Evolutionary conservation across 2,888 invertebrate species (phyloP).

Genomic region (Leptinotarsa haldemani): DNA sequence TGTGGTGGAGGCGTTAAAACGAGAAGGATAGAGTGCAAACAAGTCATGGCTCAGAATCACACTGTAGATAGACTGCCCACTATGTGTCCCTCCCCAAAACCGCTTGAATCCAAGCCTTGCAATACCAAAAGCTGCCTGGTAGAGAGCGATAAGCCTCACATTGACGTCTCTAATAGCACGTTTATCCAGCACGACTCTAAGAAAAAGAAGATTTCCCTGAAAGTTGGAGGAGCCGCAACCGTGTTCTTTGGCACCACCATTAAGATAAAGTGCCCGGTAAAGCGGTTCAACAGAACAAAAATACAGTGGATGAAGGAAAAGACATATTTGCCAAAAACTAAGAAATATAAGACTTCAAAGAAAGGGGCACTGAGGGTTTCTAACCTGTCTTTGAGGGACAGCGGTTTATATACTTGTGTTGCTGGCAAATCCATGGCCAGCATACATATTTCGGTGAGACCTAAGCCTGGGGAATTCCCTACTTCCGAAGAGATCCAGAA

Average conservation of each 20-base stretch:
- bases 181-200: conserved; percentile 87
- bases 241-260: conserved; percentile 92
- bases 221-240: conserved; percentile 90
- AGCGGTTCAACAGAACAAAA: conserved; percentile 83
- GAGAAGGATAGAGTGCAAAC: conserved; percentile 88
- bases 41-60: conserved; percentile 93
- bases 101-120: conserved; percentile 84
- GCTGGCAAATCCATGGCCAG: conserved; percentile 86
- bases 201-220: conserved; percentile 84
- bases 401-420: conserved; percentile 87
- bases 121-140: conserved; percentile 84
- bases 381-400: conserved; percentile 83
- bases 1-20: conserved; percentile 93
- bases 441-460: conserved; percentile 83
- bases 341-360: conserved; percentile 88
- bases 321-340: conserved; percentile 79
- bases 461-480: conserved; percentile 81
- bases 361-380: conserved; percentile 91
- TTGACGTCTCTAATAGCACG: conserved; percentile 82
- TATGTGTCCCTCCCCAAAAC: conserved; percentile 81
- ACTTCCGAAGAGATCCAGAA: conserved; percentile 80
- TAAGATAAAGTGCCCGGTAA: conserved; percentile 94
- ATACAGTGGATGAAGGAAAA: conserved; percentile 93
- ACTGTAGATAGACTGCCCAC: conserved; percentile 82
- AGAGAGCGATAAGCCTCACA: conserved; percentile 78